Percentiles rank a stretch among this genome's conserved stretches.
Conservation (phyloP, 2,113 vertebrate species). For the Bagarius yarrelli region DNA sequence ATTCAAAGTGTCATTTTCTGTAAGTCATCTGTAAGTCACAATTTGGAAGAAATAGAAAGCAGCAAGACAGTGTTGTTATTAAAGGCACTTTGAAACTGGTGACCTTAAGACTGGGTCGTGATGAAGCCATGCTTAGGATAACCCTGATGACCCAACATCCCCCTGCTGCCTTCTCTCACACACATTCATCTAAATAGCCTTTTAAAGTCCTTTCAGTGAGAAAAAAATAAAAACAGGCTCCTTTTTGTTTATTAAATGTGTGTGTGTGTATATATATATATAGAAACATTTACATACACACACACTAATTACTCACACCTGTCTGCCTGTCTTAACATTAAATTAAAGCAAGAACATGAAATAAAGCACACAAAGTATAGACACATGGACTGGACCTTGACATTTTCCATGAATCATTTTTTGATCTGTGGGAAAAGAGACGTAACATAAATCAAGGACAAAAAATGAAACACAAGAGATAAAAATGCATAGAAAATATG, state of each 20-base stretch:
- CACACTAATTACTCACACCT: slow-evolving; percentile 63
- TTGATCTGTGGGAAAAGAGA: neutral
- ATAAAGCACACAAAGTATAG: neutral
- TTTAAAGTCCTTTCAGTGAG: too few species aligned
- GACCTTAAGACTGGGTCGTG: slow-evolving; percentile 26
- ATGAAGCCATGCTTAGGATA: slow-evolving; percentile 29
- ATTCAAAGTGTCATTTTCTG: neutral
- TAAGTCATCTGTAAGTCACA: neutral
- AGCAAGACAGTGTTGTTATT: neutral
- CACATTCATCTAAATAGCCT: too few species aligned
- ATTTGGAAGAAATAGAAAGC: neutral
- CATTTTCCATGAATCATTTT: slow-evolving; percentile 21
- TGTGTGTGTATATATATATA: too few species aligned
- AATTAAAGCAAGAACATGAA: slow-evolving; percentile 38
- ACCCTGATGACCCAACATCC: slow-evolving; percentile 35
- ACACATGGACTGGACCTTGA: slow-evolving; percentile 15
- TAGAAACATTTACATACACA: too few species aligned
- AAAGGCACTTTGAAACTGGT: neutral
- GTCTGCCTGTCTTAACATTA: slow-evolving; percentile 33
- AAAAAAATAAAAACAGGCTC: too few species aligned
- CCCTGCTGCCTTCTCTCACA: neutral
- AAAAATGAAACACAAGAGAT: neutral
- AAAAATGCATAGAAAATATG: neutral
- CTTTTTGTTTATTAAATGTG: too few species aligned
- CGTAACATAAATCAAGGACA: neutral